phyloP scores from a whole-genome alignment of 1,140 invertebrate genomes.

The Lepidurus arcticus region DNA sequence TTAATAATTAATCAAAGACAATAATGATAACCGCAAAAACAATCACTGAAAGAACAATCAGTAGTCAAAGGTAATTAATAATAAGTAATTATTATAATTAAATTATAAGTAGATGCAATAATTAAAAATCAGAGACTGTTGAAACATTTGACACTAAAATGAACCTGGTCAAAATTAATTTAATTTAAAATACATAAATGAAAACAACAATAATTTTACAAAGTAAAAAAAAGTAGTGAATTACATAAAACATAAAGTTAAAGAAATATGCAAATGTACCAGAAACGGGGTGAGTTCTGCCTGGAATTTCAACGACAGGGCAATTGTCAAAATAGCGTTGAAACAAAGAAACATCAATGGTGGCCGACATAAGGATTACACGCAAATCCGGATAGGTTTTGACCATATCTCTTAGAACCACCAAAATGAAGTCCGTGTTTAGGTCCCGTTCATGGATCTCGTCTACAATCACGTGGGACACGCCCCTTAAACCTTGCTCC shows the following conservation, averaged over 20 bases:
- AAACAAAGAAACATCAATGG: conserved; percentile 87
- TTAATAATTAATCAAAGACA: no score
- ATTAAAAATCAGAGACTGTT: no score
- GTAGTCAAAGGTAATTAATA: no score
- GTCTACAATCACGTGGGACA: conserved; percentile 89
- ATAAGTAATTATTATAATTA: no score
- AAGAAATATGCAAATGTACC: conserved; percentile 38
- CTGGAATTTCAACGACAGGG: conserved; percentile 70
- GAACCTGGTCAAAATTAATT: background rate
- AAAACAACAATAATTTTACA: conserved; percentile 17
- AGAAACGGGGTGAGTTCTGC: conserved; percentile 70
- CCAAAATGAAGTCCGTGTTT: conserved; percentile 93
- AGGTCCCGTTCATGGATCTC: conserved; percentile 97
- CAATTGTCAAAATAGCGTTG: conserved; percentile 84
- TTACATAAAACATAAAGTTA: background rate
- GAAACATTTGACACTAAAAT: no score
- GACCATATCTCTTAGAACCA: conserved; percentile 86
- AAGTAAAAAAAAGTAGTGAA: conserved; percentile 31
- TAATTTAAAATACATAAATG: background rate
- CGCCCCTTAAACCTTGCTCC: conserved; percentile 74
- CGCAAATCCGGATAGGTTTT: conserved; percentile 80
- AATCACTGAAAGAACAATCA: no score
- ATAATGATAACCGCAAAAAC: no score
- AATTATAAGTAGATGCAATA: no score
- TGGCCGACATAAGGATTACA: conserved; percentile 95